Evolutionary conservation across 2,888 invertebrate species (phyloP), one percentile per base, ranked within the genome.

Genomic region (Carcina quercana): DNA sequence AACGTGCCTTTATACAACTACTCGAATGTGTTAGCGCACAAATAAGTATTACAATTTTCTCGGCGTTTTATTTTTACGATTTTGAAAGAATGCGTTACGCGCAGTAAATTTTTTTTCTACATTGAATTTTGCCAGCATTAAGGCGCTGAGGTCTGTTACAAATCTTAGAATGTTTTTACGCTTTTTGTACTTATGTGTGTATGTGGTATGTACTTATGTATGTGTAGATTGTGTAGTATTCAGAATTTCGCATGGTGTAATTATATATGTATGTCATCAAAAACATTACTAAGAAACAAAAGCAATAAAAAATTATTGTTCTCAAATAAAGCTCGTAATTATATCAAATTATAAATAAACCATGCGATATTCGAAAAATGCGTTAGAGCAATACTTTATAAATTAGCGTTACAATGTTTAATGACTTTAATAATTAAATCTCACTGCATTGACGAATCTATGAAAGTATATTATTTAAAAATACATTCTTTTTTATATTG

Each of bases 141-240:
- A 28, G 15, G 31, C 38, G 26, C 11, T 30, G 40, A 55, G 59
- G 58, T 67, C 63, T 67, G 61, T 59, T 50, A n/a, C 40, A 59
- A 68, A 76, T 76, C 72, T 71, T 66, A 54, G 45, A 42, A 45
- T 42, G 30, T 35, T 37, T 42, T 45, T 69, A 61, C 62, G 68
- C 68, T 66, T 66, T 59, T 67, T 70, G 74, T 76, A 76, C 74
- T 75, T 76, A 74, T 59, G 57, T 64, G 69, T 61, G 67, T 46
- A 35, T 59, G 55, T 53, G 31, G 53, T 47, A 49, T 54, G 60
- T 64, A 59, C 55, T 59, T 66, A 60, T 50, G 49, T 54, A 50
- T 43, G 34, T 47, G 47, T 53, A 54, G 53, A 34, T 46, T 14
- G 10, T 5, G 7, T 13, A 20, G 13, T 19, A 17, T 21, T 13